Conservation (phyloP, 2,888 invertebrate genomes). For the Lasioglossum calceatum region DNA sequence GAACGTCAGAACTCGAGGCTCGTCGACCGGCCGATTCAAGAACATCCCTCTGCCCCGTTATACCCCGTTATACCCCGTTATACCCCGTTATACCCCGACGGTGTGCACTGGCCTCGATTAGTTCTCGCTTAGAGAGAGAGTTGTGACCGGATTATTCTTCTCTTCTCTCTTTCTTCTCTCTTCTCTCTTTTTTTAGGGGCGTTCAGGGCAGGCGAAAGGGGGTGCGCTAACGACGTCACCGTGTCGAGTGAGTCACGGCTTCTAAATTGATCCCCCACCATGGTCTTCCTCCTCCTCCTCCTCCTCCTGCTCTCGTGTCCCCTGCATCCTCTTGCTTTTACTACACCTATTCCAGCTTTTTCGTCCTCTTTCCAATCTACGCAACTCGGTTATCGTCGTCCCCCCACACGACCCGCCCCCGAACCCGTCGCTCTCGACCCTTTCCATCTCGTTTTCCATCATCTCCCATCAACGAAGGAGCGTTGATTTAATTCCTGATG, state of each 20-base stretch:
- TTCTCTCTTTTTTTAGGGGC: slow-evolving; percentile 34
- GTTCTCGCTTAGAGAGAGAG: slow-evolving; percentile 67
- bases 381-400: slow-evolving; percentile 13
- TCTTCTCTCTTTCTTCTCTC: slow-evolving; percentile 33
- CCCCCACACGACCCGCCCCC: not conserved
- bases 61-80: slow-evolving; percentile 3
- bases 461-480: slow-evolving; percentile 42
- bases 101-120: slow-evolving; percentile 69
- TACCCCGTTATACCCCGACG: slow-evolving; percentile 6
- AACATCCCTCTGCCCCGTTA: slow-evolving; percentile 24
- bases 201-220: slow-evolving; percentile 41
- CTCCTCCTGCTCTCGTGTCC: slow-evolving; percentile 38
- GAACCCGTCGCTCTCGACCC: not conserved
- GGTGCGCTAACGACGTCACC: slow-evolving; percentile 70
- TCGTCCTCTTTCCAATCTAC: slow-evolving; percentile 12
- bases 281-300: slow-evolving; percentile 49
- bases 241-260: slow-evolving; percentile 71
- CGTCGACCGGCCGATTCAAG: slow-evolving; percentile 49
- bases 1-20: slow-evolving; percentile 66
- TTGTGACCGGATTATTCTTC: slow-evolving; percentile 62
- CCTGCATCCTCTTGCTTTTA: slow-evolving; percentile 29
- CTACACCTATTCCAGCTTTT: slow-evolving; percentile 28
- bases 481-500: slow-evolving; percentile 56
- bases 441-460: slow-evolving; percentile 30
- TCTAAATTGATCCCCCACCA: slow-evolving; percentile 70